phyloP scores from a whole-genome alignment of 2,797 vertebrate genomes.

The Takifugu ocellatus region DNA sequence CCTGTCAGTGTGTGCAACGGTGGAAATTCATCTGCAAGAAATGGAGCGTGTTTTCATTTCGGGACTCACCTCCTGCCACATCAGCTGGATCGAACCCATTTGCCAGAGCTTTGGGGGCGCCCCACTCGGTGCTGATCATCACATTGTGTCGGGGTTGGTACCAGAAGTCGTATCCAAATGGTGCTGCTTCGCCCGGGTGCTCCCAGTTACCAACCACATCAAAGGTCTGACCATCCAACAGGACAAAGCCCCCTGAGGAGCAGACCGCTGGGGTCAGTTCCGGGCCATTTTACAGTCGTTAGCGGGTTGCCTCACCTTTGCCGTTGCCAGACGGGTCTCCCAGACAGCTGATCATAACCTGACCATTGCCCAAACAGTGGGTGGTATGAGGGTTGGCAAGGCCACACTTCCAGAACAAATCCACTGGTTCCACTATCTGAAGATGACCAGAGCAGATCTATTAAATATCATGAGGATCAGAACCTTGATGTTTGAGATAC shows the following conservation, averaged over 20 bases:
- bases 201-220: slow-evolving; percentile 91
- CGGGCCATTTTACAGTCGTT: neutral
- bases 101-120: slow-evolving; percentile 74
- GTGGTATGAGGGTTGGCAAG: slow-evolving; percentile 84
- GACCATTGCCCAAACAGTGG: slow-evolving; percentile 87
- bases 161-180: slow-evolving; percentile 93
- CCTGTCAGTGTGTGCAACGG: no score
- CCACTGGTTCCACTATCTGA: slow-evolving; percentile 83
- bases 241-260: slow-evolving; percentile 81
- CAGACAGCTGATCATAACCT: slow-evolving; percentile 89
- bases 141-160: slow-evolving; percentile 93
- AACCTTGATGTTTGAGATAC: neutral
- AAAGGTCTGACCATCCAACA: slow-evolving; percentile 89
- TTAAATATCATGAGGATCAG: neutral
- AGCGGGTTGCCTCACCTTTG: slow-evolving; percentile 76
- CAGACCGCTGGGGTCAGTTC: neutral
- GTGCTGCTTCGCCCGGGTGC: slow-evolving; percentile 66
- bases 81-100: slow-evolving; percentile 80
- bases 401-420: slow-evolving; percentile 80
- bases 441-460: neutral
- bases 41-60: neutral
- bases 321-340: slow-evolving; percentile 84
- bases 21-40: no score
- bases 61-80: slow-evolving; percentile 75
- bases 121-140: slow-evolving; percentile 92